phyloP scores from a whole-genome alignment of 2,113 vertebrate species.

The Hiodon alosoides region DNA sequence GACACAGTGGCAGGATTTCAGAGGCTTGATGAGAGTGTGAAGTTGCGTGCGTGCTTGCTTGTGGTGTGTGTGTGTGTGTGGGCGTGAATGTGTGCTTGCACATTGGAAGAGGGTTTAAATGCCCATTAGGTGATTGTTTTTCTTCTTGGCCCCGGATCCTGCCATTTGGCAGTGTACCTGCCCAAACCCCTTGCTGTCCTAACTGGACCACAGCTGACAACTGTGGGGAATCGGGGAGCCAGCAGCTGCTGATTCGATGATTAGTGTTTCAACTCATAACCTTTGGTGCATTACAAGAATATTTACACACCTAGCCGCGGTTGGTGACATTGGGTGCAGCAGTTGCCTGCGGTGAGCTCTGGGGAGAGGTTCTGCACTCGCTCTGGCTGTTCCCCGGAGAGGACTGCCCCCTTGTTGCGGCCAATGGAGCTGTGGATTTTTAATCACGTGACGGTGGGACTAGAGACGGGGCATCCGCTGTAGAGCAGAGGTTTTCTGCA shows the following conservation, averaged over 20 bases:
- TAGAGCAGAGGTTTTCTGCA: slow-evolving; percentile 15
- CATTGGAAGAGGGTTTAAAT: slow-evolving; percentile 15
- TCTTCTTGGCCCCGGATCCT: slow-evolving; percentile 27
- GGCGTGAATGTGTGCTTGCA: too few species aligned
- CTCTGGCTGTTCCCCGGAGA: not conserved
- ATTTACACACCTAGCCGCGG: slow-evolving; percentile 40
- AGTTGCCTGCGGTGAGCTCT: slow-evolving; percentile 28
- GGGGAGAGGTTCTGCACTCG: slow-evolving; percentile 12
- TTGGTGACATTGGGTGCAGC: slow-evolving; percentile 40
- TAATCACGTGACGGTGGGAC: too few species aligned
- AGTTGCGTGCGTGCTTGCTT: too few species aligned
- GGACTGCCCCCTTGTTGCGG: too few species aligned
- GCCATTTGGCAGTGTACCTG: slow-evolving; percentile 38
- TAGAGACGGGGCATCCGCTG: too few species aligned
- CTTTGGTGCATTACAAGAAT: slow-evolving; percentile 50
- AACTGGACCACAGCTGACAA: slow-evolving; percentile 33
- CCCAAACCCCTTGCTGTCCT: slow-evolving; percentile 24
- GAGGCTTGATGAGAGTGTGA: too few species aligned
- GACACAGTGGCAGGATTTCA: too few species aligned
- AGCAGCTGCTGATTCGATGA: slow-evolving; percentile 61
- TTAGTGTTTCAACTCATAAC: slow-evolving; percentile 53
- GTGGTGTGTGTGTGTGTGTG: too few species aligned
- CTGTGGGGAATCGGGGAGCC: slow-evolving; percentile 44
- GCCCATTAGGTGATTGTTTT: slow-evolving; percentile 48
- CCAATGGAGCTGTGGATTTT: too few species aligned